These are phyloP conservation scores for Electrona antarctica DNA, from an alignment of 2,113 vertebrate species.

Conservation along the genomic window DNA sequence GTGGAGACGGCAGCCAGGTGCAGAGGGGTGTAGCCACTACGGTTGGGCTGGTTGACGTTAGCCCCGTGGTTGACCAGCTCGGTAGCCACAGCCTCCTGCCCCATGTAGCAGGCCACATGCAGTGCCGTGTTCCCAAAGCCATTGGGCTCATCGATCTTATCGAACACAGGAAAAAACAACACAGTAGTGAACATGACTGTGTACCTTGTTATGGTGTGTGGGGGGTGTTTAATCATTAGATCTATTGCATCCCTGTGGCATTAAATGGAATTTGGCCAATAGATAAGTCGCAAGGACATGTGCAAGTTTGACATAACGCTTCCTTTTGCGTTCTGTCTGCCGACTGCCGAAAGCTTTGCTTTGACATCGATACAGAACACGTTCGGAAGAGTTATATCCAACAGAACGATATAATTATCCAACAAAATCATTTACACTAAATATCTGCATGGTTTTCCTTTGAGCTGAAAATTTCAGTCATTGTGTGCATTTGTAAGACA, in stretches of 20 bases:
- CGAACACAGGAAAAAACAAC: background rate
- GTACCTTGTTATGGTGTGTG: background rate
- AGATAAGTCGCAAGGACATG: background rate
- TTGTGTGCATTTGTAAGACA: background rate
- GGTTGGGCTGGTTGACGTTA: slow-evolving; percentile 94
- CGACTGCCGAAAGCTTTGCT: no score
- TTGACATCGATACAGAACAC: no score
- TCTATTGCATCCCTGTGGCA: no score
- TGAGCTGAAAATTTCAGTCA: no score
- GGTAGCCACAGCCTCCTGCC: slow-evolving; percentile 92
- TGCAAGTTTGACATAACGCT: background rate
- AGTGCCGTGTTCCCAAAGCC: slow-evolving; percentile 95
- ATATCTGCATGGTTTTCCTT: no score
- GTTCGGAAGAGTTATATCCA: no score
- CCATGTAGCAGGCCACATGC: slow-evolving; percentile 96
- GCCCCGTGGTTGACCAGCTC: slow-evolving; percentile 95
- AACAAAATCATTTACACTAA: no score
- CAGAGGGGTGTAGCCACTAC: slow-evolving; percentile 92
- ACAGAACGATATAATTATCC: no score
- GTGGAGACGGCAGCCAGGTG: slow-evolving; percentile 97
- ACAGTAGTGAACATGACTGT: background rate
- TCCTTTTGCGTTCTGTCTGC: no score
- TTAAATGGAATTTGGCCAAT: no score
- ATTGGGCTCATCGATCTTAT: slow-evolving; percentile 95
- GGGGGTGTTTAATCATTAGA: no score